Conservation (phyloP, 2,888 invertebrate genomes). For the Eremobia ochroleuca region DNA sequence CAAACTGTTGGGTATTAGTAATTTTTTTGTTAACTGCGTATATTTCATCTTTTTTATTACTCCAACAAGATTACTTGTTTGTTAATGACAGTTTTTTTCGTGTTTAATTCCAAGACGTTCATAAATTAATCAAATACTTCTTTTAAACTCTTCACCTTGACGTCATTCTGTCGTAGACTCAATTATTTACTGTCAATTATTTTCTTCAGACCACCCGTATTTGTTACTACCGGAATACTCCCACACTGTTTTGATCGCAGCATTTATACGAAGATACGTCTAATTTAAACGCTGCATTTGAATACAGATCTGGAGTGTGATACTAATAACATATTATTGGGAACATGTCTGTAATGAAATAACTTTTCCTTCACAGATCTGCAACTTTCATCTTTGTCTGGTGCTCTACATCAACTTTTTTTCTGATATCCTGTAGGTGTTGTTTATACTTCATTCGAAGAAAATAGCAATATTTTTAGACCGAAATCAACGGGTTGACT, state of each 20-base stretch:
- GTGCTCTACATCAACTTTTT: not conserved
- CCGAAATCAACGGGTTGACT: not conserved
- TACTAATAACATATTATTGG: constrained; percentile 62
- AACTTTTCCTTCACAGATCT: constrained; percentile 31
- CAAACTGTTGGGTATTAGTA: constrained; percentile 46
- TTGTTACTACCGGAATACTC: constrained; percentile 62
- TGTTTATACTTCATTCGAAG: not conserved
- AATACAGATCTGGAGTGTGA: constrained; percentile 61
- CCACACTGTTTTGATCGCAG: constrained; percentile 63
- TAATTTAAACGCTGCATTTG: constrained; percentile 65
- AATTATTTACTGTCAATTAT: constrained; percentile 67
- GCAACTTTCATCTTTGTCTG: constrained; percentile 26
- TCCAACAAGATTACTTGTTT: constrained; percentile 51
- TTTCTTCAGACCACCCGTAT: constrained; percentile 63
- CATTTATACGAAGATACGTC: constrained; percentile 66
- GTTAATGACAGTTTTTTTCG: constrained; percentile 60
- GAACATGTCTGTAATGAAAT: constrained; percentile 48
- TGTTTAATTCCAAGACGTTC: constrained; percentile 44
- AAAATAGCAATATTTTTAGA: not conserved
- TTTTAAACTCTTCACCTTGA: constrained; percentile 59
- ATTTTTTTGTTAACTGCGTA: constrained; percentile 54
- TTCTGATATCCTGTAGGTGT: not conserved
- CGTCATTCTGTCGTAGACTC: constrained; percentile 61
- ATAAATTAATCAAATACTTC: constrained; percentile 64
- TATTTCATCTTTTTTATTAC: constrained; percentile 52